Evolutionary conservation across 2,797 vertebrate genomes (phyloP).

Genomic region (Pitangus sulphuratus): DNA sequence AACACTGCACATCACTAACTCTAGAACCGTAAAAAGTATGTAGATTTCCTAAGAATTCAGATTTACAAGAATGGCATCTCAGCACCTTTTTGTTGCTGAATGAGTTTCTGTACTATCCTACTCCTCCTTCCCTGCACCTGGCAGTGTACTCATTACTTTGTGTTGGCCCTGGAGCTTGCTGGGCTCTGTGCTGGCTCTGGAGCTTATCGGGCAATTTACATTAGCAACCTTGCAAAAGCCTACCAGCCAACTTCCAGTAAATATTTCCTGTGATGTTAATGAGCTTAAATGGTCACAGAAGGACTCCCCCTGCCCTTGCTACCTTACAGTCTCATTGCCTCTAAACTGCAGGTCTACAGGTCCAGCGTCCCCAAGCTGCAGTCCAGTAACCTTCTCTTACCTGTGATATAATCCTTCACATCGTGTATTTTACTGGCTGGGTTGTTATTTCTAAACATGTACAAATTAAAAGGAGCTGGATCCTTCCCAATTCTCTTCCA

Average conservation of each 20-base stretch:
- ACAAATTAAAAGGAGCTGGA: slow-evolving; percentile 93
- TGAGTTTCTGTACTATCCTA: not conserved
- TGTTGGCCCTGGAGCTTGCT: not conserved
- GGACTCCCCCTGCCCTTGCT: not conserved
- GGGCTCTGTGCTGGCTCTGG: not conserved
- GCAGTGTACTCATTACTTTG: not conserved
- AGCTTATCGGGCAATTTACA: not conserved
- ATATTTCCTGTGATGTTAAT: not conserved
- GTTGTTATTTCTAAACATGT: slow-evolving; percentile 98
- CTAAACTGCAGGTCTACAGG: not conserved
- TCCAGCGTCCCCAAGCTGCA: not conserved
- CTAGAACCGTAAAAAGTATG: not conserved
- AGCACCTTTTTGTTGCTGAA: not conserved
- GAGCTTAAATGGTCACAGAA: not conserved
- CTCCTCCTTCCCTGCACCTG: not conserved
- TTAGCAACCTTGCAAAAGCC: not conserved
- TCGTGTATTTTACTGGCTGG: slow-evolving; percentile 97
- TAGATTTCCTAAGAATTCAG: not conserved
- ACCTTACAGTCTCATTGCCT: not conserved
- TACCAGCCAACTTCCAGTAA: not conserved
- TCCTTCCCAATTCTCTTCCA: slow-evolving; percentile 92
- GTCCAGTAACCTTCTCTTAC: slow-evolving; percentile 74
- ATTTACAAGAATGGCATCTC: not conserved
- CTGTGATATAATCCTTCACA: slow-evolving; percentile 94
- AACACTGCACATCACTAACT: not conserved